phyloP scores from a whole-genome alignment of 2,888 invertebrate species.

The Epirrhoe tristata region DNA sequence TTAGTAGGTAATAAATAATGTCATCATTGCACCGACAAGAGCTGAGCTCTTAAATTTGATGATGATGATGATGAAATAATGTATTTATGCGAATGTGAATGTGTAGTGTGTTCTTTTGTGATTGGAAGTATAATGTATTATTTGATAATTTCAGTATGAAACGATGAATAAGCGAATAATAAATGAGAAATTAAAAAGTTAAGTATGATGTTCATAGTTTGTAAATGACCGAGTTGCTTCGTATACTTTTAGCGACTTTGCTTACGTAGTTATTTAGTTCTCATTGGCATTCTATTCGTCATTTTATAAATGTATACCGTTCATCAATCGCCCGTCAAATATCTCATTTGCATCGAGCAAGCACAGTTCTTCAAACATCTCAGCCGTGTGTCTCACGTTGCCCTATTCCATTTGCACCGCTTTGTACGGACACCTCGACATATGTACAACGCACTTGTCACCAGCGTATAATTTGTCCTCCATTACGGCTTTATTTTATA shows the following conservation, averaged over 20 bases:
- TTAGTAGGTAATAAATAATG: too few species aligned
- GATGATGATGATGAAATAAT: too few species aligned
- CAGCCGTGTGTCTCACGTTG: constrained; percentile 53
- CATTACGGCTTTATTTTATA: constrained; percentile 73
- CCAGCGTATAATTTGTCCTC: constrained; percentile 80
- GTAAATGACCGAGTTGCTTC: neutral
- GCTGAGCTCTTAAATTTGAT: too few species aligned
- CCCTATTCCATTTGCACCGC: too few species aligned
- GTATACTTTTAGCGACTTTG: neutral
- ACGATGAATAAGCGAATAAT: constrained; percentile 30
- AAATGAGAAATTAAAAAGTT: constrained; percentile 32
- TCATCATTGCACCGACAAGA: too few species aligned
- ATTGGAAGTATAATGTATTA: neutral
- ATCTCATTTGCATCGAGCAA: neutral
- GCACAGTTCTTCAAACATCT: constrained; percentile 3
- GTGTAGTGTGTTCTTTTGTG: too few species aligned
- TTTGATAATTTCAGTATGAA: constrained; percentile 26
- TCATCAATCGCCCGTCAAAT: neutral
- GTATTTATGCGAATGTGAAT: too few species aligned
- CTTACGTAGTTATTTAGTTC: neutral
- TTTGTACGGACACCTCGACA: constrained; percentile 79
- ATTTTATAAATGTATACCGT: neutral
- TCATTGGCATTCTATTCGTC: neutral
- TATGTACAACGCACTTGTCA: constrained; percentile 81
- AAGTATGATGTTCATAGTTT: constrained; percentile 7